Percentiles rank a stretch among this genome's conserved stretches.
phyloP scores from a whole-genome alignment of 2,888 invertebrate genomes.

The Deilephila elpenor region DNA sequence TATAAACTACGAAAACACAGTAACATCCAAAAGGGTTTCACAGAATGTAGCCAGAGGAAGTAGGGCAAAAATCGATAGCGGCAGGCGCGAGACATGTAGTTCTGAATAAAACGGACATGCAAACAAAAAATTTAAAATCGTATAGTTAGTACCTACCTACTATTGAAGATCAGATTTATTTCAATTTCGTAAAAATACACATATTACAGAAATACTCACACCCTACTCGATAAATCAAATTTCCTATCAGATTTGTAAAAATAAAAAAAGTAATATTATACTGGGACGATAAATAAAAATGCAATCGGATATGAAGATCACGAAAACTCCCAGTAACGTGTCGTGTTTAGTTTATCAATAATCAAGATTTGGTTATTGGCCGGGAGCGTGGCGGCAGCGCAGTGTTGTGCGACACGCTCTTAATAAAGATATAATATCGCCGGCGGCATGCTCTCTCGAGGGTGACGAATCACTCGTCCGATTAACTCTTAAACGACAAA shows the following conservation, averaged over 20 bases:
- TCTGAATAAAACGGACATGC: neutral
- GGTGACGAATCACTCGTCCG: conserved; percentile 83
- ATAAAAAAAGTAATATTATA: neutral
- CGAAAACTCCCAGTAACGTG: neutral
- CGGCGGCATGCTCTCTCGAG: conserved; percentile 75
- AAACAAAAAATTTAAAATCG: neutral
- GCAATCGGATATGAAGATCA: neutral
- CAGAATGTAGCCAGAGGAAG: neutral
- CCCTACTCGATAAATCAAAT: neutral
- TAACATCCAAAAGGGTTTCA: neutral
- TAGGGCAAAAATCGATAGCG: conserved; percentile 13
- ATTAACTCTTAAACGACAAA: conserved; percentile 85
- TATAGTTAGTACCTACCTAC: too few species aligned
- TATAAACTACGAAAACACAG: neutral
- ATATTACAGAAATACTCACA: too few species aligned
- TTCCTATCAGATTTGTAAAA: neutral
- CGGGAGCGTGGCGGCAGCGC: conserved; percentile 66
- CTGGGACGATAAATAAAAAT: neutral
- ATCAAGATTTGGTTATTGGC: conserved; percentile 79
- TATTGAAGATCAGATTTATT: neutral
- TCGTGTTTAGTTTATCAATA: conserved; percentile 59
- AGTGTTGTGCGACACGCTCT: conserved; percentile 64
- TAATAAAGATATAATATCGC: conserved; percentile 83
- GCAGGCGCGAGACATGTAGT: neutral
- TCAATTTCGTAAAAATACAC: too few species aligned